Percentiles rank a stretch among this genome's conserved stretches.
Evolutionary conservation across 2,797 vertebrate species (phyloP).

Genomic region (Fistularia commersonii): DNA sequence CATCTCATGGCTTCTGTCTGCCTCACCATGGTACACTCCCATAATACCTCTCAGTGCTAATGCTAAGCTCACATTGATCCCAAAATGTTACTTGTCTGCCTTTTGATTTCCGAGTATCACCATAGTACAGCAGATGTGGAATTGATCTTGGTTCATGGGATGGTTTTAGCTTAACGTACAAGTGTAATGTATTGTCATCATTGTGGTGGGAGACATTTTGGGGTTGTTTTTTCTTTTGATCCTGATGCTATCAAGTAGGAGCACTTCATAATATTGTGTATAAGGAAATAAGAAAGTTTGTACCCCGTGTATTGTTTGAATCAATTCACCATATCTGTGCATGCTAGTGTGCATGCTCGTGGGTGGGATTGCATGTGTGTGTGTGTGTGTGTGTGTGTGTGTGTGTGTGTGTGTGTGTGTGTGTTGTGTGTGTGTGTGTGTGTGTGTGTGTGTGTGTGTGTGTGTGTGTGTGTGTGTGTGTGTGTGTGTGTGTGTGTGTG

Average conservation of each 20-base stretch:
- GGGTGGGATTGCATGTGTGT: no score
- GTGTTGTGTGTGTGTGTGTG: no score
- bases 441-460: not conserved
- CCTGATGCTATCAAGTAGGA: not conserved
- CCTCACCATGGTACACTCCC: constrained; percentile 29
- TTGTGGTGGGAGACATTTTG: not conserved
- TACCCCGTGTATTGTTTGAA: no score
- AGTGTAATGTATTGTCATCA: not conserved
- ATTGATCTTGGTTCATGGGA: constrained; percentile 3
- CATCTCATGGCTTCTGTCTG: constrained; percentile 38
- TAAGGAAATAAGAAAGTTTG: no score
- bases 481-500: no score
- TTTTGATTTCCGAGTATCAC: constrained; percentile 29
- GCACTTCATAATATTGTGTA: no score
- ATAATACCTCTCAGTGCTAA: constrained; percentile 51
- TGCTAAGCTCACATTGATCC: constrained; percentile 59
- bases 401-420: no score
- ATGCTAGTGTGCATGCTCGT: no score
- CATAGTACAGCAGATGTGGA: constrained; percentile 4
- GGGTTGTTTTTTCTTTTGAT: not conserved
- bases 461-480: no score
- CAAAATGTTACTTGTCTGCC: constrained; percentile 38
- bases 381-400: no score
- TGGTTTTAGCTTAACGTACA: constrained; percentile 1
- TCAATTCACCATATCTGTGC: no score